Percentiles rank a stretch among this genome's conserved stretches.
phyloP scores from a whole-genome alignment of 2,888 invertebrate genomes.

The Lysandra coridon region DNA sequence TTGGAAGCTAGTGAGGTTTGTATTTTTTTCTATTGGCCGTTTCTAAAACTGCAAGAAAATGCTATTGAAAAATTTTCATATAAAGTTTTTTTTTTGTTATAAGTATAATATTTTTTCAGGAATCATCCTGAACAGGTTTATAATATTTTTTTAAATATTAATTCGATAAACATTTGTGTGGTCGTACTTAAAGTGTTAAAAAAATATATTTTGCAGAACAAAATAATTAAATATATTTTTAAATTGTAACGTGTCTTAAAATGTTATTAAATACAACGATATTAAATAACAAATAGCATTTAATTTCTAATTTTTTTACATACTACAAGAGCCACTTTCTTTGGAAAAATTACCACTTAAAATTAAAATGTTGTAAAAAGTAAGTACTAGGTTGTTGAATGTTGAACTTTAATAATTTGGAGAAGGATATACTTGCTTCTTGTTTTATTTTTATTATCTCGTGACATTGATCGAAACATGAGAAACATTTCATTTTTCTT shows the following conservation, averaged over 20 bases:
- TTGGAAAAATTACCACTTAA: neutral
- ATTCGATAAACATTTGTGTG: neutral
- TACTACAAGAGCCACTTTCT: neutral
- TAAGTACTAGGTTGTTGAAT: neutral
- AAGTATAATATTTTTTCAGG: neutral
- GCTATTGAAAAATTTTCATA: neutral
- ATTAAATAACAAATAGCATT: too few relatives aligned
- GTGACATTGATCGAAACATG: constrained; percentile 10
- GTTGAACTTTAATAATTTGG: constrained; percentile 14
- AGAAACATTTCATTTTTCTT: neutral
- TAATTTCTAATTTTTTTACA: neutral
- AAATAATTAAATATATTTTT: neutral
- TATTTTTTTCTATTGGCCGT: neutral
- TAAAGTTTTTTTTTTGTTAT: neutral
- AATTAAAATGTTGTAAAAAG: too few relatives aligned
- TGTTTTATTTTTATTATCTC: constrained; percentile 5
- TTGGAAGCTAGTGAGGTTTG: neutral
- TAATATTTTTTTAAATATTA: neutral
- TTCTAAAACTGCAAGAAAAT: neutral
- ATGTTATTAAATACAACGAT: too few relatives aligned
- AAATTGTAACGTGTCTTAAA: too few relatives aligned
- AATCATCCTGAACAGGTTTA: neutral
- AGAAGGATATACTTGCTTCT: constrained; percentile 3
- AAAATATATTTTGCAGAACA: neutral
- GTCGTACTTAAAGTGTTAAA: neutral